phyloP scores from a whole-genome alignment of 2,888 invertebrate genomes.

The Molorchus minor region DNA sequence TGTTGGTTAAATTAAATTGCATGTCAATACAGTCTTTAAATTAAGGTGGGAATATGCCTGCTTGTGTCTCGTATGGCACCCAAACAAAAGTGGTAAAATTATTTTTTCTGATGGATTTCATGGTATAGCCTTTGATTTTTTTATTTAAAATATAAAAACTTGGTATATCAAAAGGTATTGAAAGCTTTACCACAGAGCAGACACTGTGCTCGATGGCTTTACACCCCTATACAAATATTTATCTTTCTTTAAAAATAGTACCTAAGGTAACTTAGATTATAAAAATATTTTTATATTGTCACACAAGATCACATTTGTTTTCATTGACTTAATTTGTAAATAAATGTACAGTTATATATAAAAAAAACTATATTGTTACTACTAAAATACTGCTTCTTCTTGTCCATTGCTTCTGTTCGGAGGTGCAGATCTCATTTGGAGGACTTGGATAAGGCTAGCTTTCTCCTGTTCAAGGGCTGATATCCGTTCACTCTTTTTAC shows the following conservation, averaged over 20 bases:
- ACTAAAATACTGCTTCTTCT: constrained; percentile 62
- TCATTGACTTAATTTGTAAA: constrained; percentile 29
- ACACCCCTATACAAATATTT: constrained; percentile 3
- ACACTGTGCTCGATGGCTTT: too few relatives aligned
- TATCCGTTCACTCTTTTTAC: constrained; percentile 84
- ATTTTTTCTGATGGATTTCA: background rate
- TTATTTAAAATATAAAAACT: too few relatives aligned
- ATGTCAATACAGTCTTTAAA: background rate
- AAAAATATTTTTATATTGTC: constrained; percentile 29
- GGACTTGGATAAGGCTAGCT: constrained; percentile 82
- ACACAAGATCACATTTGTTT: constrained; percentile 40
- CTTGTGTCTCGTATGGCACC: background rate
- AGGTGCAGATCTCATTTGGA: constrained; percentile 66
- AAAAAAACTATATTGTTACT: background rate
- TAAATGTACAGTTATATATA: constrained; percentile 15
- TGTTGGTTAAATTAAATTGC: too few relatives aligned
- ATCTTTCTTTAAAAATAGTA: constrained; percentile 2
- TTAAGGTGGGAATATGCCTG: background rate
- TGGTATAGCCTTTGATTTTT: background rate
- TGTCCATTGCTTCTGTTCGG: constrained; percentile 54
- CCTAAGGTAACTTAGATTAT: constrained; percentile 15
- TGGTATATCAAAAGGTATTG: too few relatives aligned
- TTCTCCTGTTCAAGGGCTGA: constrained; percentile 88
- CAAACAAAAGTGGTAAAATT: too few relatives aligned
- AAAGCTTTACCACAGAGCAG: too few relatives aligned